Percentiles rank a stretch among this genome's conserved stretches.
Evolutionary conservation across 2,113 vertebrate genomes (phyloP).

Genomic region (Natator depressus): DNA sequence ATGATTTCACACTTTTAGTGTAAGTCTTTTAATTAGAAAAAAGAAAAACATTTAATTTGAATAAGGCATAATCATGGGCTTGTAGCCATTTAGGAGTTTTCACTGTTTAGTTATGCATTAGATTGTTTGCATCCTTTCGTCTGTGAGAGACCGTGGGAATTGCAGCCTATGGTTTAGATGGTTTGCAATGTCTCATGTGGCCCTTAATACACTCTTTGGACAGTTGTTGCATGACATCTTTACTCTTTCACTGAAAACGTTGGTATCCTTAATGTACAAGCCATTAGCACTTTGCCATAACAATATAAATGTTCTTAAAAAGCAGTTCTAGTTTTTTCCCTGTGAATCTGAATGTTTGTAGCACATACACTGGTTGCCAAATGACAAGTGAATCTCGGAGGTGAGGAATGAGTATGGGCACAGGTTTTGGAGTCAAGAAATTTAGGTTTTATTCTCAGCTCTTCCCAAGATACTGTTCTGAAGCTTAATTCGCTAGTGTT

Average conservation of each 20-base stretch:
- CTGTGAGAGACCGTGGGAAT: no score
- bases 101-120: not conserved
- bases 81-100: not conserved
- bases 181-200: no score
- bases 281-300: not conserved
- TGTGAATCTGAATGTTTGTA: not conserved
- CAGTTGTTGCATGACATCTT: not conserved
- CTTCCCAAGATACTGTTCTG: not conserved
- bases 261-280: not conserved
- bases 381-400: no score
- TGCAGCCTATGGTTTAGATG: no score
- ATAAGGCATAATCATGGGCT: not conserved
- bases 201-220: no score
- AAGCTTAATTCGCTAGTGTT: not conserved
- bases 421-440: not conserved
- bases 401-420: not conserved
- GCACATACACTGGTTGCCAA: no score
- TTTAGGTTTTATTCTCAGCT: not conserved
- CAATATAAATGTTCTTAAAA: not conserved
- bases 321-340: not conserved
- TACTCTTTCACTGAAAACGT: not conserved
- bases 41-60: not conserved
- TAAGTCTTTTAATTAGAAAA: not conserved
- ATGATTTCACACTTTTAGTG: not conserved
- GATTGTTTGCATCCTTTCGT: no score